These are phyloP conservation scores for Gymnogyps californianus DNA, from an alignment of 2,113 vertebrate species.

Conservation along the genomic window DNA sequence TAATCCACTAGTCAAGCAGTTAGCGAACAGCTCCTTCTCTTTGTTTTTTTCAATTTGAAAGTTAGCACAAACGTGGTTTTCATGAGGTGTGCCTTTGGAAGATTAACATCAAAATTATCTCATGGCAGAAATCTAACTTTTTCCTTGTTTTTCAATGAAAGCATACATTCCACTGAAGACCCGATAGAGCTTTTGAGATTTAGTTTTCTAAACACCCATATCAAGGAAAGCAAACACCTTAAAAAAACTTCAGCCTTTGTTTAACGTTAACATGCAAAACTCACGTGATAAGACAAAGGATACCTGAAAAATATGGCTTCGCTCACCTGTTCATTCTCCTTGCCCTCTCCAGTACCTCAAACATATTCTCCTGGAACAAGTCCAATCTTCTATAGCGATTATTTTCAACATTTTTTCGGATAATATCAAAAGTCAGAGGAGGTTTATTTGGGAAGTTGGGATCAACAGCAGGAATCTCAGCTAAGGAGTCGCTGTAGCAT, in stretches of 20 bases:
- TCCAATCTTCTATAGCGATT: constrained; percentile 91
- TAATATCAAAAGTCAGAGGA: constrained; percentile 91
- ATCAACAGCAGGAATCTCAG: constrained; percentile 91
- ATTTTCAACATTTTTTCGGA: constrained; percentile 90
- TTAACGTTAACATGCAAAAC: not conserved
- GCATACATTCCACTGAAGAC: not conserved
- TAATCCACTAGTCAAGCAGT: not conserved
- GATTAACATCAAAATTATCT: not conserved
- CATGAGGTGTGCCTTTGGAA: not conserved
- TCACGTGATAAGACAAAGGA: not conserved
- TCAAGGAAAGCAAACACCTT: not conserved
- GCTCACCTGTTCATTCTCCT: constrained; percentile 90
- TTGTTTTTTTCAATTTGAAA: not conserved
- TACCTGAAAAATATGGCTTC: not conserved
- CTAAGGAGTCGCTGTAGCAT: constrained; percentile 98
- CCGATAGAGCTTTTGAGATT: not conserved
- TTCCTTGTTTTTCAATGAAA: not conserved
- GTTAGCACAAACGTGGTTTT: not conserved
- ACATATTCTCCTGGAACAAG: constrained; percentile 99
- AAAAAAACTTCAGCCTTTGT: not conserved
- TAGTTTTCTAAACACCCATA: not conserved
- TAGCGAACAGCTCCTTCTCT: not conserved
- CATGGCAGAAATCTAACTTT: not conserved
- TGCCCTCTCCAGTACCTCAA: constrained; percentile 95
- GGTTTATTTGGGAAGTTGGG: constrained; percentile 85